Base-by-base conservation (phyloP, 2,113 vertebrate species). In the Lampris megalopsis region DNA sequence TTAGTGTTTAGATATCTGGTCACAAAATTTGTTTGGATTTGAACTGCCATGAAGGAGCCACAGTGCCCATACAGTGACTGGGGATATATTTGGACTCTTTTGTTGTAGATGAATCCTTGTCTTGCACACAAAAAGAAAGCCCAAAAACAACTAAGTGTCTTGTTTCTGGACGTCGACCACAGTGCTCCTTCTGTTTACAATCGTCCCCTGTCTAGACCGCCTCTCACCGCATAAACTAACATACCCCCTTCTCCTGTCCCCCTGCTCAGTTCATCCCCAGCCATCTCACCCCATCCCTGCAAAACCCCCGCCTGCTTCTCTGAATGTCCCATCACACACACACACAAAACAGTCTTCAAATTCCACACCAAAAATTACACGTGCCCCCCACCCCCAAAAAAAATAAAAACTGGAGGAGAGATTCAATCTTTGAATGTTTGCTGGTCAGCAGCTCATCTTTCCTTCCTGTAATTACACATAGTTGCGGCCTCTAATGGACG, bases 401-500 rank as follows among this genome's bases (percentile, higher is more conserved):
- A 24, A 24, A 24, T 0, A 24, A 78, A 83, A 70, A 71, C 80
- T 75, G 67, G 70, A 64, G 73, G 83, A 83, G 35, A 11, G 41
- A 84, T 81, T 81, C 80, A 77, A 73, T 85, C 79, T 66, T 76
- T 77, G 75, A 78, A 75, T 91, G 83, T 87, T 91, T 68, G 52
- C 76, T 90, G 93, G 91, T 92, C 91, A 90, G 77, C 84, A 78
- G 90, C 83, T 92, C 88, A 50, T 93, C 91, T 92, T 92, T 86
- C 91, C 90, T 89, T 93, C 91, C 91, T 93, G 90, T 88, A 89
- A 91, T 93, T 92, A 91, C 71, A 71, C 86, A 94, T 92, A 90
- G 75, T 86, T 94, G 91, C 91, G 92, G 92, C 73, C 75, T 88
- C 73, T 91, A 92, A 91, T 92, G 78, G 84, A 88, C 81, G 79